Evolutionary conservation across 2,888 invertebrate species (phyloP), one percentile per base, ranked within the genome.

Genomic region (Eubasilissa splendida): DNA sequence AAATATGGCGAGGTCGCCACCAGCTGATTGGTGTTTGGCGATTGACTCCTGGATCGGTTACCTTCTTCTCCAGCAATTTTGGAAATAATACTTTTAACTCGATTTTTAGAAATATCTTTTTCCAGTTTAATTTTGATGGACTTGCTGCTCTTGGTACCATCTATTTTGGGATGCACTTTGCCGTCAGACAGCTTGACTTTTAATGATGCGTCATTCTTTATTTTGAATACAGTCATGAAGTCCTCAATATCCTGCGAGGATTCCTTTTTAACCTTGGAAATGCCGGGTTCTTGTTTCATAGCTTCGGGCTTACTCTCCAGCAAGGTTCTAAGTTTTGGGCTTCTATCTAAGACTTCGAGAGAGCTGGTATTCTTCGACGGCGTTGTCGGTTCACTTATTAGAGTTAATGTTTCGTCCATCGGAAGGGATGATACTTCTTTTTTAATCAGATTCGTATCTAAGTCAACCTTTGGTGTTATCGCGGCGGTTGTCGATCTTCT

Each of bases 301-400:
- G 22, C 22, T 63, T 76, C 79, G 0, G 10, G 9, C 77, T 82
- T 79, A 0, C 89, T 88, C 84, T 88, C 89, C 4, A 75, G 85
- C 9, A 88, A 88, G 60, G 87, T 87, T 1, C 90, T 86, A 0
- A 90, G 85, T 84, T 89, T 89, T 0, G 90, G 90, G 1, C 90
- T 90, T 76, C 89, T 90, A 76, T 86, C 87, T 12, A 80, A 52
- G 0, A 56, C 59, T 52, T 78, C 75, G 53, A 76, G 65, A 31
- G 73, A 52, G 4, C 50, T 22, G 4, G 22, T 31, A n/a, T 33
- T 52, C 42, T 71, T 77, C 4, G 22, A 42, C 3, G 82, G 78
- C 4, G 82, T 68, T 12, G 42, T 12, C 9, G 76, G 63, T 22
- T 56, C 56, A 8, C 0, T 81, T 22, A 52, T 9, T 5, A 0